Conservation (phyloP, 2,797 vertebrate genomes). For the Epinephelus awoara region DNA sequence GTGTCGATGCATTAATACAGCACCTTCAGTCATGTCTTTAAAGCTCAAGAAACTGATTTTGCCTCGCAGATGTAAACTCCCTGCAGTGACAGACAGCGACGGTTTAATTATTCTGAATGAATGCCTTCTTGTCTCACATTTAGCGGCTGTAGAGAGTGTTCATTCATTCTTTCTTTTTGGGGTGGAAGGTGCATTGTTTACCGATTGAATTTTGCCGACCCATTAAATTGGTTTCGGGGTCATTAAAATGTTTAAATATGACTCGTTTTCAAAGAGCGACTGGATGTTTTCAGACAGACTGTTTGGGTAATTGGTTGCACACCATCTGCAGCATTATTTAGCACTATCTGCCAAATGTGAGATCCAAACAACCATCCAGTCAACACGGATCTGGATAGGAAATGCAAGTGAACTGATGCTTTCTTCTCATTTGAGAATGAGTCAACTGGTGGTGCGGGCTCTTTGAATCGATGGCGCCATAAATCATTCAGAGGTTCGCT, state of each 20-base stretch:
- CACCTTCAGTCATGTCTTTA: constrained; percentile 72
- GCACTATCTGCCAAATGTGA: constrained; percentile 4
- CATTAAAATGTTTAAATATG: constrained; percentile 48
- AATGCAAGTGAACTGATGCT: constrained; percentile 26
- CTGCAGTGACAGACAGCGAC: constrained; percentile 51
- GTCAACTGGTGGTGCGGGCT: constrained; percentile 24
- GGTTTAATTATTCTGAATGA: constrained; percentile 73
- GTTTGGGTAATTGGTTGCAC: constrained; percentile 34
- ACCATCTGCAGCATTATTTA: constrained; percentile 43
- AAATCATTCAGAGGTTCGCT: constrained; percentile 56
- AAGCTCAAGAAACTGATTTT: constrained; percentile 67
- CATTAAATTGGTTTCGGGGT: constrained; percentile 49
- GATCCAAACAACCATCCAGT: constrained; percentile 23
- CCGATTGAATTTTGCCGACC: constrained; percentile 37
- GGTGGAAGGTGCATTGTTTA: constrained; percentile 27
- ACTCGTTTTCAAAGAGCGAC: constrained; percentile 35
- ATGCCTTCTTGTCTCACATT: constrained; percentile 55
- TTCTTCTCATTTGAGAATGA: constrained; percentile 22
- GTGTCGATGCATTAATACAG: constrained; percentile 75
- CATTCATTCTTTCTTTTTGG: background rate
- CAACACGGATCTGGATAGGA: constrained; percentile 32
- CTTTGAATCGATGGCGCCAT: constrained; percentile 59
- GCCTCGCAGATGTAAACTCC: constrained; percentile 59
- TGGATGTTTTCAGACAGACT: constrained; percentile 38
- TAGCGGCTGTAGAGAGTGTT: constrained; percentile 37